phyloP scores from a whole-genome alignment of 1,140 invertebrate species.

The Tetranychus urticae region DNA sequence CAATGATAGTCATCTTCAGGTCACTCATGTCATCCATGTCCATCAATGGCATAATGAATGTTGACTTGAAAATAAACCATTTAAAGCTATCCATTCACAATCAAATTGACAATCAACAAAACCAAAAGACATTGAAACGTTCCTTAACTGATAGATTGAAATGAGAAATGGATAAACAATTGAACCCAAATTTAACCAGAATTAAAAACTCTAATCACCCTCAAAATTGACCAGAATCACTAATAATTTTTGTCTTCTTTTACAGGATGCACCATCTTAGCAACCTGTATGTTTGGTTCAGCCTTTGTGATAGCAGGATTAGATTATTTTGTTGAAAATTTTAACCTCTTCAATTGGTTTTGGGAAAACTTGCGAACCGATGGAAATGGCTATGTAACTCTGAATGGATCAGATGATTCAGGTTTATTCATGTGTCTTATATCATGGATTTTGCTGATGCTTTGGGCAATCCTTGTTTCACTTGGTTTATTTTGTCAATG shows the following conservation, averaged over 20 bases:
- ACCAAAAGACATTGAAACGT: too few species aligned
- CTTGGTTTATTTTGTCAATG: conserved; percentile 41
- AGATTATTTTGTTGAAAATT: conserved; percentile 50
- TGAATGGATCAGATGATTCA: neutral
- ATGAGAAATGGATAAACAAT: too few species aligned
- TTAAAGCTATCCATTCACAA: too few species aligned
- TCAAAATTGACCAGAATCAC: too few species aligned
- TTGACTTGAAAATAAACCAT: too few species aligned
- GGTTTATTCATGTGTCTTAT: conserved; percentile 39
- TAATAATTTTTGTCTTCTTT: neutral
- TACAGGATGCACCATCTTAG: conserved; percentile 32
- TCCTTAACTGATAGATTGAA: too few species aligned
- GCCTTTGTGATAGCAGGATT: conserved; percentile 40
- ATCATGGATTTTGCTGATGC: conserved; percentile 43
- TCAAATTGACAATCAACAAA: too few species aligned
- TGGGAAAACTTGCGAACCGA: conserved; percentile 22
- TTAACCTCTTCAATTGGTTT: conserved; percentile 42
- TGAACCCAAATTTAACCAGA: too few species aligned
- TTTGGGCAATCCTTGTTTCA: conserved; percentile 43
- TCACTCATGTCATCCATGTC: too few species aligned
- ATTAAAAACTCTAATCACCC: too few species aligned
- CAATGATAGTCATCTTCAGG: too few species aligned
- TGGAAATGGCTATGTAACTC: conserved; percentile 19
- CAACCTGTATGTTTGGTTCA: conserved; percentile 48
- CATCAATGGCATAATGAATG: too few species aligned